Percentiles rank a stretch among this genome's conserved stretches.
phyloP scores from a whole-genome alignment of 2,113 vertebrate genomes.

The Edolisoma coerulescens region DNA sequence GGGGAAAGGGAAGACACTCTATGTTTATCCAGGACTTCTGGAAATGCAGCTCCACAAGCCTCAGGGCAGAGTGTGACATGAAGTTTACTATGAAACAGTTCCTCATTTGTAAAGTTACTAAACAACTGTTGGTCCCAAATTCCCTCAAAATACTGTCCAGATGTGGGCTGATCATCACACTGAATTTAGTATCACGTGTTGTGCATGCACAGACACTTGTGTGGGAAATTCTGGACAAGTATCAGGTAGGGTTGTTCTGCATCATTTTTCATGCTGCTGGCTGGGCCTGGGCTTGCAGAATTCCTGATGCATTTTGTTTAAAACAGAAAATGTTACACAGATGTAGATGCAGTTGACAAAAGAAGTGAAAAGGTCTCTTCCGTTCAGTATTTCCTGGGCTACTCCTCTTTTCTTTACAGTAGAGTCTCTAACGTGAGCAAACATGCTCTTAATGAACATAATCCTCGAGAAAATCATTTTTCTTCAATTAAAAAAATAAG shows the following conservation, averaged over 20 bases:
- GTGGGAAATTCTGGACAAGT: neutral
- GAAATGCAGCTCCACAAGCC: neutral
- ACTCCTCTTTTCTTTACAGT: neutral
- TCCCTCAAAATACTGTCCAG: neutral
- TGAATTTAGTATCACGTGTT: neutral
- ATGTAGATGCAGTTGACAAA: neutral
- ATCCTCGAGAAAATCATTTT: neutral
- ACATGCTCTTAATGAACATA: neutral
- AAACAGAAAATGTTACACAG: neutral
- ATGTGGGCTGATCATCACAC: neutral
- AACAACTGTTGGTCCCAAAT: neutral
- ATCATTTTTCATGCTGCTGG: neutral
- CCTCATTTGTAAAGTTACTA: neutral
- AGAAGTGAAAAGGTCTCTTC: neutral
- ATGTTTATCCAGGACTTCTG: neutral
- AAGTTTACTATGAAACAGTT: neutral
- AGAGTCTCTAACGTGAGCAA: neutral
- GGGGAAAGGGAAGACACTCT: neutral
- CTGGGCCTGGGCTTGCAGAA: neutral
- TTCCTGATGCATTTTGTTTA: neutral
- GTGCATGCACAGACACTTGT: neutral
- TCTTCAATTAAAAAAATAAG: neutral
- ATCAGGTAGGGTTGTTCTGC: neutral
- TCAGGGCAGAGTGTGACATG: neutral
- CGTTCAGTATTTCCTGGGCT: neutral